Percentiles rank a stretch among this genome's conserved stretches.
These are phyloP conservation scores for Cephus rjabovi DNA, from an alignment of 2,888 invertebrate genomes.

Conservation along the genomic window DNA sequence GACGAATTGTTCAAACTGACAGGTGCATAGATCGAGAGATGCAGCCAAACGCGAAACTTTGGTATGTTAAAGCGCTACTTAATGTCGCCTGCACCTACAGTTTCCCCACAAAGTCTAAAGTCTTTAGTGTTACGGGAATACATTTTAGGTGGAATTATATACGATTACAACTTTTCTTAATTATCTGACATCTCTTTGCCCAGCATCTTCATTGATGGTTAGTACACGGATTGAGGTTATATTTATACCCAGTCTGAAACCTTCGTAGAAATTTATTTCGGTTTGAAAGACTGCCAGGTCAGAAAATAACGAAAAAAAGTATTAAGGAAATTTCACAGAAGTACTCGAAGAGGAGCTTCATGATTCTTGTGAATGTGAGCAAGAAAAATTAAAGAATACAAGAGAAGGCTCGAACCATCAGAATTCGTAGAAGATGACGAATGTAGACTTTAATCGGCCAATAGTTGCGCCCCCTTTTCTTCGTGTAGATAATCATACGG, in stretches of 20 bases:
- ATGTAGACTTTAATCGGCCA: neutral
- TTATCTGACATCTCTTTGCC: neutral
- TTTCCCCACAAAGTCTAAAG: neutral
- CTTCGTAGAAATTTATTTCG: neutral
- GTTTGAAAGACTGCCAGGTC: neutral
- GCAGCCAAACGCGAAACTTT: neutral
- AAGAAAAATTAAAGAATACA: neutral
- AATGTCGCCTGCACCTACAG: neutral
- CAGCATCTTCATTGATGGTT: neutral
- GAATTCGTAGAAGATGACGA: neutral
- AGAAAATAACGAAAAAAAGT: neutral
- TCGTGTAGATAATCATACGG: neutral
- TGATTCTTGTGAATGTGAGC: neutral
- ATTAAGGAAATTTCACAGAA: neutral
- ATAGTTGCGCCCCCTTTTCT: neutral
- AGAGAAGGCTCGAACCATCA: neutral
- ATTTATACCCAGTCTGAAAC: neutral
- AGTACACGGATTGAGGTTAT: neutral
- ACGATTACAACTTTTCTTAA: neutral
- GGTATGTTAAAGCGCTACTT: neutral
- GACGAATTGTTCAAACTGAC: no score
- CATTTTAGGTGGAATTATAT: neutral
- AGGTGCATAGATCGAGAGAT: neutral
- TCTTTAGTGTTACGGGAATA: neutral
- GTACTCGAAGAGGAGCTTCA: slow-evolving; percentile 15